A percentile compares a stretch with the other conserved stretches of the same genome.
Evolutionary conservation across 2,113 vertebrate species (phyloP).

Genomic region (Pygoscelis antarcticus): DNA sequence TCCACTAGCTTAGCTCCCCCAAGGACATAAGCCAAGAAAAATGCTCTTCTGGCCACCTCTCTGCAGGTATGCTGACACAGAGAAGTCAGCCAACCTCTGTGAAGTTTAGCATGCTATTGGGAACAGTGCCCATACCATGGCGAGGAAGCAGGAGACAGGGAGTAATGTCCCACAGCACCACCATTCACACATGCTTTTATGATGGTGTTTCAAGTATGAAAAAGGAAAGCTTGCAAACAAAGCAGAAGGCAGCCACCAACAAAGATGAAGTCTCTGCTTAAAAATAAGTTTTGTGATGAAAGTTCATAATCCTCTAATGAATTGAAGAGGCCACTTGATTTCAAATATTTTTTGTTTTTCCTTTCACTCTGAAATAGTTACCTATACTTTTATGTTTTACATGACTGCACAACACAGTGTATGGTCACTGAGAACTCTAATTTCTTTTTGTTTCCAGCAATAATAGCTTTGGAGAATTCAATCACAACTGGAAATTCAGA

Average conservation of each 20-base stretch:
- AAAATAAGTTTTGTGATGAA: background rate
- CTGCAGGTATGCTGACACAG: background rate
- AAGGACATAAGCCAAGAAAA: background rate
- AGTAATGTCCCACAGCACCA: background rate
- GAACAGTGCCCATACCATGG: background rate
- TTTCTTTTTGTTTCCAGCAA: conserved; percentile 43
- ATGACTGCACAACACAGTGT: conserved; percentile 15
- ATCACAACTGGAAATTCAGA: conserved; percentile 31
- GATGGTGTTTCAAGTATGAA: background rate
- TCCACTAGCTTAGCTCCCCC: background rate
- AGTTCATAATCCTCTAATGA: background rate
- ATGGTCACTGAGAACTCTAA: conserved; percentile 14
- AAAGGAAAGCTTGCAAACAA: background rate
- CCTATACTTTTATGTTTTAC: conserved; percentile 21
- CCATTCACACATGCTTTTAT: background rate
- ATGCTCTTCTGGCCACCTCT: background rate
- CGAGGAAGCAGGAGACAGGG: background rate
- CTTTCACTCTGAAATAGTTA: conserved; percentile 24
- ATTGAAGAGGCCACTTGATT: background rate
- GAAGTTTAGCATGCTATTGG: background rate
- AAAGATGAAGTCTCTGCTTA: background rate
- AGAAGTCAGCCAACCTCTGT: background rate
- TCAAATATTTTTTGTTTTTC: background rate
- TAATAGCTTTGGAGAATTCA: conserved; percentile 49
- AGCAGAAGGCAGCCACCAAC: background rate